Base-by-base conservation (phyloP, 2,797 vertebrate species). In the Morus bassanus region DNA sequence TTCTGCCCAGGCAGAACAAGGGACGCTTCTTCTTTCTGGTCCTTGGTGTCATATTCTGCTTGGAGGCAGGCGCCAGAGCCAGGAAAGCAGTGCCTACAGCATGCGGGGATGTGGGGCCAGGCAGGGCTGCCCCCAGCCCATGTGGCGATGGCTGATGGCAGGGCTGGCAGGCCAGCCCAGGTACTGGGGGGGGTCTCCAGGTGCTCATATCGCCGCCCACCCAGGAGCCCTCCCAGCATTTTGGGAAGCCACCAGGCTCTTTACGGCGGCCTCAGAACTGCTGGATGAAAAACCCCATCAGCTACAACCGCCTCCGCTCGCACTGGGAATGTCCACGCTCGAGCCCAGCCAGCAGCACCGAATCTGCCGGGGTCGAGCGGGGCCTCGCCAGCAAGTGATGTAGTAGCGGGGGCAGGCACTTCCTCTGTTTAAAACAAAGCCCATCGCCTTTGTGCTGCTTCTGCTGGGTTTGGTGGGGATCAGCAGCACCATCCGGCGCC, bases 361-460 rank as follows among this genome's bases (percentile, higher is more conserved):
- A 35, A 68, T 28, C 21, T 14, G 11, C 43, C 9, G 5, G 37
- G 18, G 23, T 54, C 15, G 24, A 78, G 72, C 56, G 4, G 9
- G 64, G 90, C 13, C 69, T 73, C 19, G 3, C 65, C 23, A 65
- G 54, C 64, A 43, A 69, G 89, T 18, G 46, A 35, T n/a, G 75
- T 11, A 5, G 56, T 43, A 33, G 70, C 16, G 39, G 79, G 53
- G 41, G 48, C 57, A 68, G 74, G 78, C 16, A 22, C 91, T 95
- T 96, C 92, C 91, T 95, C 97, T 88, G 94, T 92, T 95, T 96
- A 63, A 92, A 94, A 83, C 43, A 28, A 72, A 77, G 30, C 63
- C 46, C 45, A 3, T 15, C 10, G 3, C 57, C 77, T 21, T n/a
- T 9, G 3, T 17, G 74, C 65, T 19, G 14, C 63, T 85, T 82